Base-by-base conservation (phyloP, 2,797 vertebrate genomes). In the Onychomys torridus region DNA sequence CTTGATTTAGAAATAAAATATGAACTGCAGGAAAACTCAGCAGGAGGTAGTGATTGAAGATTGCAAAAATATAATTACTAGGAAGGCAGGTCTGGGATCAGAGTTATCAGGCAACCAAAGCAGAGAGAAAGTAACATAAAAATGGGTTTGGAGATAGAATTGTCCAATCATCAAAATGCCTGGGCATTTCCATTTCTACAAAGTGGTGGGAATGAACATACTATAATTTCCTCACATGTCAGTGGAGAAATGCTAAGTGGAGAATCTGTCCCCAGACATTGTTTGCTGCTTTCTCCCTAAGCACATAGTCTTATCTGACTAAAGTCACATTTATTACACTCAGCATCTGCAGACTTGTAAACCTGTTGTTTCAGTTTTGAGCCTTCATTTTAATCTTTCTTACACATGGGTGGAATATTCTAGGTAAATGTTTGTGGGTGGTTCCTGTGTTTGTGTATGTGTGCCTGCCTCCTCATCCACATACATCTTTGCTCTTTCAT, bases 41-140 rank as follows among this genome's bases (percentile, higher is more conserved):
- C 52, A 71, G 87, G 87, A 97, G 95, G 37, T 78, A 97, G 97
- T 95, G 77, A 93, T 34, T 88, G 52, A 88, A 89, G 61, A 87
- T 63, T 69, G 65, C 13, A 14, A 81, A 93, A 59, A 52, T 21
- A 55, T 90, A 94, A 94, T 96, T 84, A 90, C 71, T 40, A 84
- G 85, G 29, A 88, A 93, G 59, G 71, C 71, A 92, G 94, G 46
- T 91, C 93, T 97, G 37, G 71, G 94, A 89, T 97, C 95, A 81
- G 52, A 52, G 95, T 98, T 98, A 97, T 97, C 94, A 97, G 73
- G 97, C 97, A 98, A 98, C 97, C 84, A 96, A 40, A 88, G 95
- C 84, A 86, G 76, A 90, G 88, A 92, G 96, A 97, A 97, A 97
- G 77, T 89, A 91, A 86, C 32, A 57, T 82, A 84, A 96, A 52